A percentile compares a stretch with the other conserved stretches of the same genome.
phyloP scores from a whole-genome alignment of 2,888 invertebrate species.

The Nasonia oneida region DNA sequence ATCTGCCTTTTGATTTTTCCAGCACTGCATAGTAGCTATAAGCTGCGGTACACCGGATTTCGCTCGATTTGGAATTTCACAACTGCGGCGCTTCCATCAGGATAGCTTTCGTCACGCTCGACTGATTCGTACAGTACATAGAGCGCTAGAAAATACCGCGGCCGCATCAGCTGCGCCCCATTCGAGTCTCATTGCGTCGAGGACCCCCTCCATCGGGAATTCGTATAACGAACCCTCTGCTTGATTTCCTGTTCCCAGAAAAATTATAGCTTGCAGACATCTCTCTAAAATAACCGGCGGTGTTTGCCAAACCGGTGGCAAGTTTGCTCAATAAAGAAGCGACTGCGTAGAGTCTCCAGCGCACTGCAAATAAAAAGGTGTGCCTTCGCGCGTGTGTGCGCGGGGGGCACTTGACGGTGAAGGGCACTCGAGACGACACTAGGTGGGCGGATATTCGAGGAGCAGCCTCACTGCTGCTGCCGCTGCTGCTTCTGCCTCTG shows the following conservation, averaged over 20 bases:
- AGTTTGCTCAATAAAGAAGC: constrained; percentile 56
- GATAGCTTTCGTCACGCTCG: constrained; percentile 60
- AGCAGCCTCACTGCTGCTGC: constrained; percentile 58
- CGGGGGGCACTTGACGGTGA: constrained; percentile 60
- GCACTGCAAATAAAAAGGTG: constrained; percentile 56
- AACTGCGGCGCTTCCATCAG: background rate
- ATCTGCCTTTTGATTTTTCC: constrained; percentile 37
- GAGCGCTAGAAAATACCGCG: constrained; percentile 63
- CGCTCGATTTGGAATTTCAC: constrained; percentile 37
- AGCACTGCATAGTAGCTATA: background rate
- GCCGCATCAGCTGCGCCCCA: constrained; percentile 56
- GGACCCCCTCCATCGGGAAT: constrained; percentile 5
- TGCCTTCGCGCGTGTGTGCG: constrained; percentile 31
- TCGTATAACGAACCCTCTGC: background rate
- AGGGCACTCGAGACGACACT: constrained; percentile 69
- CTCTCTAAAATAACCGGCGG: background rate
- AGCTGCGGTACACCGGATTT: constrained; percentile 2
- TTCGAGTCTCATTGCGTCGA: constrained; percentile 16
- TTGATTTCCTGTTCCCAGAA: background rate
- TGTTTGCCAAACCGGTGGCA: constrained; percentile 36
- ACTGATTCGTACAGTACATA: constrained; percentile 61
- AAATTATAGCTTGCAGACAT: background rate
- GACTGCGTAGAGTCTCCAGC: constrained; percentile 49
- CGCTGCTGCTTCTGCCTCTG: constrained; percentile 44
- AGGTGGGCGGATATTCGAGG: constrained; percentile 71